Evolutionary conservation across 2,888 invertebrate genomes (phyloP), one percentile per base, ranked within the genome.

Genomic region (Nezara viridula): DNA sequence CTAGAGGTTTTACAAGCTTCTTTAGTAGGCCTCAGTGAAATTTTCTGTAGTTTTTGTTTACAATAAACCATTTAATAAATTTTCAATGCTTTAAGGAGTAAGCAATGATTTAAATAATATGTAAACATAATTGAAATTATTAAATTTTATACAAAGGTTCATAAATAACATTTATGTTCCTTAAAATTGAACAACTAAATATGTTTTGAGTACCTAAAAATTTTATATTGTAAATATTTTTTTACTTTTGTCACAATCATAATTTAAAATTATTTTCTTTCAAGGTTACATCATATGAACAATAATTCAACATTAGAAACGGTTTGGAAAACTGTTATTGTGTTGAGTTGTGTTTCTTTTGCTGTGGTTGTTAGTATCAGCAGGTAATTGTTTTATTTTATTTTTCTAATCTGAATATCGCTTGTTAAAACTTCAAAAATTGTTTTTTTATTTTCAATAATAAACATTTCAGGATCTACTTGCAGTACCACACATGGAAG

Each of bases 401-500:
- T 49, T 85, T 21, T 50, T 24, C n/a, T n/a, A n/a, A n/a, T n/a
- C n/a, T n/a, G n/a, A n/a, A n/a, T 14, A 49, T 52, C 85, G 21
- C 85, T 32, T 27, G 89, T 44, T 14, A n/a, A n/a, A 60, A 60
- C 14, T 12, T 27, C 5, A 14, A 27, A 60, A 27, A 21, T 44
- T 66, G 47, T 60, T 73, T n/a, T 40, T 10, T 47, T 5, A 85
- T 27, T 85, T 12, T n/a, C 9, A 85, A 49, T 14, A 85, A 55
- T 89, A 86, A 37, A 86, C 89, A 21, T 90, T 95, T 94, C 92
- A 95, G 98, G 92, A 95, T 98, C 90, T 98, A 98, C 93, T 94
- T 98, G 90, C 95, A 96, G 92, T 98, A 98, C 92, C 98, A 98
- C 93, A 96, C 97, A 73, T 94, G 95, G 92, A 93, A 94, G 66